Evolutionary conservation across 2,888 invertebrate species (phyloP).

Genomic region (Alcis repandata): DNA sequence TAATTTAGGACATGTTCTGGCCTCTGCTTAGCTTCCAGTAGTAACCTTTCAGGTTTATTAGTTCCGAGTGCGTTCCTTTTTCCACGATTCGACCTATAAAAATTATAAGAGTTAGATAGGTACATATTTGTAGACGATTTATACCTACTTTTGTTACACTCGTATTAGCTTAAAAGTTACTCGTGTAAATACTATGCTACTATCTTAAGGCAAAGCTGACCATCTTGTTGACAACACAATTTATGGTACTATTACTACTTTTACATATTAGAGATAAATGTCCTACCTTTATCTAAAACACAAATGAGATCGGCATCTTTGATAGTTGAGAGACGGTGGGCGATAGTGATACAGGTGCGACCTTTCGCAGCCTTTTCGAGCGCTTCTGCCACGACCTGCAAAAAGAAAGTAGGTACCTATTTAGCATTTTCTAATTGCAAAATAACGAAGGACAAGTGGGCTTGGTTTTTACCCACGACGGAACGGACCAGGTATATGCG

Average conservation of each 20-base stretch:
- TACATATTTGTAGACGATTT: no score
- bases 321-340: constrained; percentile 94
- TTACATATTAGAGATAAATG: background rate
- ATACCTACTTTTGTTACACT: no score
- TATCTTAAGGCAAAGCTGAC: no score
- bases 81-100: constrained; percentile 90
- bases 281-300: constrained; percentile 91
- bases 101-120: background rate
- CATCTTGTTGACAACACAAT: no score
- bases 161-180: no score
- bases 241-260: no score
- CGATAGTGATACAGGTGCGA: constrained; percentile 94
- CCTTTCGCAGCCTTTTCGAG: constrained; percentile 93
- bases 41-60: constrained; percentile 87
- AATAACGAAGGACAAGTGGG: background rate
- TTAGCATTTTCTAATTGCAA: background rate
- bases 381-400: constrained; percentile 92
- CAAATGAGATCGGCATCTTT: constrained; percentile 94
- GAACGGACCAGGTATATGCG: no score
- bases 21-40: constrained; percentile 89
- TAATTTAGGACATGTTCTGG: constrained; percentile 56
- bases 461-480: no score
- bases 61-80: constrained; percentile 90
- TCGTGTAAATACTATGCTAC: background rate
- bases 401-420: constrained; percentile 12